Evolutionary conservation across 2,888 invertebrate genomes (phyloP), one percentile per base, ranked within the genome.

Genomic region (Agonopterix alstromeriana): DNA sequence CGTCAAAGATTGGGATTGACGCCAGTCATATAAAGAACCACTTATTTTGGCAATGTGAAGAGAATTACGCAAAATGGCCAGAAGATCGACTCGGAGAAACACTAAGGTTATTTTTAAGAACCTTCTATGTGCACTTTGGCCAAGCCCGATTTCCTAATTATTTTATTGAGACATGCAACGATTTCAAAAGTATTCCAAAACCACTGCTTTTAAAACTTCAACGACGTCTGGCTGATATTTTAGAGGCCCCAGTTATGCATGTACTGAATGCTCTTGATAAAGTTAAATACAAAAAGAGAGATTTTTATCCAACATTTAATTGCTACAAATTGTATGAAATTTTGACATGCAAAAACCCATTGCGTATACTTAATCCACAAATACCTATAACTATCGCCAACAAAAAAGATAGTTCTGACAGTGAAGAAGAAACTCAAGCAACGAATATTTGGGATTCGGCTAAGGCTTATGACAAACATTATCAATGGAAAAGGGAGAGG

Each of bases 21-120:
- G 88, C 92, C 0, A 92, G 93, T 52, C 95, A 96, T 63, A 90
- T 96, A 36, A 91, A 94, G 48, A 92, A 92, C 55, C 91, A 93
- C 62, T 74, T 96, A 35, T 94, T 95, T 71, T 94, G 94, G 93
- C 91, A 95, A 77, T 93, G 94, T 59, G 95, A 96, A 76, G 89
- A 91, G 51, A 91, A 93, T 60, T 92, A 90, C 58, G 90, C 90
- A 0, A 91, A 90, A 51, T 95, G 95, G 94, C 91, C 93, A 0
- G 94, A 94, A 67, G 93, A 94, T 66, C 89, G 92, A 46, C 81
- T 94, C 1, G 96, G 95, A 2, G 92, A 92, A 65, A 91, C 92
- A 17, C 66, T 95, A 10, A 72, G 92, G 44, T 73, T 90, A 8
- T 90, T 95, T 55, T 80, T 96, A 7, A 80, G 88, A 45, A 90